Conservation (phyloP, 2,797 vertebrate species). For the Apogon hyalosoma region DNA sequence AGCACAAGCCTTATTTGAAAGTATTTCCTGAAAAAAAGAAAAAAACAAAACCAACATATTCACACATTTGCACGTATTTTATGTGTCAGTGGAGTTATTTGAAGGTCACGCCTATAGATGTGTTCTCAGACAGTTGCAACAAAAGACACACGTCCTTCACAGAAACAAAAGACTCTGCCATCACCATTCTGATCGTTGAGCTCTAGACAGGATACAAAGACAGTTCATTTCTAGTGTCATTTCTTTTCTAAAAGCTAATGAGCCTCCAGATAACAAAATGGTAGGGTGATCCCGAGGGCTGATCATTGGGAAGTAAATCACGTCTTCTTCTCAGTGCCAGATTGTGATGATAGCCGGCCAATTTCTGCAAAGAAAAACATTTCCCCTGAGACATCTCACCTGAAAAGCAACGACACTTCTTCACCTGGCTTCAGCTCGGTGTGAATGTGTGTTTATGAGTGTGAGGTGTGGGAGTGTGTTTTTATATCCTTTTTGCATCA, state of each 20-base stretch:
- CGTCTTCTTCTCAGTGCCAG: constrained; percentile 39
- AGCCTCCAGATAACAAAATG: constrained; percentile 67
- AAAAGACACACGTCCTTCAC: constrained; percentile 8
- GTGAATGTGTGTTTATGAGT: constrained; percentile 17
- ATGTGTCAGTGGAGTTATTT: constrained; percentile 1
- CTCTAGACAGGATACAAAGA: constrained; percentile 52
- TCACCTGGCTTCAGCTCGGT: constrained; percentile 20
- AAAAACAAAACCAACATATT: background rate
- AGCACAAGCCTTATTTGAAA: constrained; percentile 13
- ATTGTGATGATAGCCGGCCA: constrained; percentile 60
- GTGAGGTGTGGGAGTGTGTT: constrained; percentile 19
- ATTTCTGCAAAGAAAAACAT: constrained; percentile 54
- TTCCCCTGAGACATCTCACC: constrained; percentile 65
- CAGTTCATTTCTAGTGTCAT: constrained; percentile 63
- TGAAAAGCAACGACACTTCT: constrained; percentile 52
- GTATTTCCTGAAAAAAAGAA: constrained; percentile 4
- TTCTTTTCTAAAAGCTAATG: constrained; percentile 73
- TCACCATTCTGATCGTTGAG: constrained; percentile 40
- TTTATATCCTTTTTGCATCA: constrained; percentile 35
- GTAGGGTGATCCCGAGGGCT: constrained; percentile 38
- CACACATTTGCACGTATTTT: background rate
- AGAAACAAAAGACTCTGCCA: constrained; percentile 32
- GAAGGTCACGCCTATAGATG: constrained; percentile 23
- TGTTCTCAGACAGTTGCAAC: constrained; percentile 6
- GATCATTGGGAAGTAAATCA: constrained; percentile 68